Evolutionary conservation across 2,113 vertebrate species (phyloP).

Genomic region (Rhabdornis inornatus): DNA sequence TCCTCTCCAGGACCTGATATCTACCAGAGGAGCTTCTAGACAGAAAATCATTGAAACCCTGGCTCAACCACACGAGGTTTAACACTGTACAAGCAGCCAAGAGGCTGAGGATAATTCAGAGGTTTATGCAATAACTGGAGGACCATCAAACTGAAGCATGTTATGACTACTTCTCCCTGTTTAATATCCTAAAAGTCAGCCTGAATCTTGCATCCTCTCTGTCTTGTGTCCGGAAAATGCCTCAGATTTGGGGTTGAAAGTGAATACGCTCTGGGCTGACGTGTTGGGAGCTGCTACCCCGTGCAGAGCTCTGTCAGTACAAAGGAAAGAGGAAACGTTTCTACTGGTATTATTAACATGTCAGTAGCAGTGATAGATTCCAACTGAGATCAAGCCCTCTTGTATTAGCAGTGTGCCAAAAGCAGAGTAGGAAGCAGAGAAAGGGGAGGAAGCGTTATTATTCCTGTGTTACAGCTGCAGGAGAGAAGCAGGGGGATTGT

Average conservation of each 20-base stretch:
- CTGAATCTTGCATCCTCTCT: conserved; percentile 43
- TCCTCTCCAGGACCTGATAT: neutral
- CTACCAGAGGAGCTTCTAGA: neutral
- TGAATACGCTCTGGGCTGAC: conserved; percentile 22
- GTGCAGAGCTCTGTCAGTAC: conserved; percentile 23
- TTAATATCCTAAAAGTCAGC: conserved; percentile 53
- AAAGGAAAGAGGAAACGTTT: conserved; percentile 55
- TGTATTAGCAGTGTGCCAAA: conserved; percentile 42
- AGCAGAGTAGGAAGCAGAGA: conserved; percentile 52
- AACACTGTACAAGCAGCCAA: neutral
- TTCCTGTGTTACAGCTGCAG: conserved; percentile 48
- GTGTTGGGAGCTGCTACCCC: conserved; percentile 1
- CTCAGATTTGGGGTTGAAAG: conserved; percentile 60
- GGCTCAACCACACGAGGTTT: neutral
- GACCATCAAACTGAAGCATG: conserved; percentile 41
- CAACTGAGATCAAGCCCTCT: conserved; percentile 60
- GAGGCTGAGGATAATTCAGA: conserved; percentile 17
- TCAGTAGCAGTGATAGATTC: conserved; percentile 66
- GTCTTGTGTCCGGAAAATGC: conserved; percentile 35
- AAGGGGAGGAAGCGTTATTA: conserved; percentile 55
- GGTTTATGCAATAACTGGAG: conserved; percentile 11
- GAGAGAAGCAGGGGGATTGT: neutral
- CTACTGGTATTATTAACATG: conserved; percentile 66
- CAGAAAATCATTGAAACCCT: neutral
- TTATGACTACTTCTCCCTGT: conserved; percentile 44